Evolutionary conservation across 1,140 invertebrate species (phyloP), one percentile per base, ranked within the genome.

Genomic region (Sycophila sp.): DNA sequence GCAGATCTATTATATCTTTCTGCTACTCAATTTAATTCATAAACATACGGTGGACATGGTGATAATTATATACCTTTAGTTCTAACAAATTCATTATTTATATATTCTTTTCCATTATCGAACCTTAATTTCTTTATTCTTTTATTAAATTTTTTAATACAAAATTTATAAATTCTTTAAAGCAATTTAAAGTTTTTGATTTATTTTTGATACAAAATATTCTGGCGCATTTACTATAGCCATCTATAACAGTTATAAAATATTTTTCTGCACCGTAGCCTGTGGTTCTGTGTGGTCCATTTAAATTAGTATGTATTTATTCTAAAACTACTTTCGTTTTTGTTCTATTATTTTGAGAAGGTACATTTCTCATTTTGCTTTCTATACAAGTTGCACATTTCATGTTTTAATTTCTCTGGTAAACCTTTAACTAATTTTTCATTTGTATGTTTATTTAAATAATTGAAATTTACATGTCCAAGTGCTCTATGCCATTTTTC

Each of bases 1-100:
- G 58, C 38, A 5, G 58, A 42, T 42, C 38, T 60, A 45, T 45
- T 60, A n/a, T 60, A 60, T 42, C 38, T 60, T 42, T 60, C 36
- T 15, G 58, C 17, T 22, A 60, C 58, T 60, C 38, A 36, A 15
- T 60, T 60, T 51, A 51, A 26, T 13, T 51, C 47, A 51, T 51
- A 22, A 5, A 51, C 47, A 2, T 51, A 51, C 6, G 2, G 24
- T 26, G 24, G 47, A 26, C 47, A 51, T 26, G 47, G 47, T 19
- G 26, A 51, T 24, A 51, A 24, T 26, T 51, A 17, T 10, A 51
- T 51, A 5, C 8, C 22, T 17, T 51, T 51, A 13, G 22, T 22
- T 2, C 26, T 51, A 2, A 42, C 10, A 42, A 42, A 42, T 42
- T 51, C 7, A 4, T 26, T 24, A 26, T 51, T 51, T 51, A 51